Conservation (phyloP, 2,797 vertebrate species). For the Melanotaenia boesemani region DNA sequence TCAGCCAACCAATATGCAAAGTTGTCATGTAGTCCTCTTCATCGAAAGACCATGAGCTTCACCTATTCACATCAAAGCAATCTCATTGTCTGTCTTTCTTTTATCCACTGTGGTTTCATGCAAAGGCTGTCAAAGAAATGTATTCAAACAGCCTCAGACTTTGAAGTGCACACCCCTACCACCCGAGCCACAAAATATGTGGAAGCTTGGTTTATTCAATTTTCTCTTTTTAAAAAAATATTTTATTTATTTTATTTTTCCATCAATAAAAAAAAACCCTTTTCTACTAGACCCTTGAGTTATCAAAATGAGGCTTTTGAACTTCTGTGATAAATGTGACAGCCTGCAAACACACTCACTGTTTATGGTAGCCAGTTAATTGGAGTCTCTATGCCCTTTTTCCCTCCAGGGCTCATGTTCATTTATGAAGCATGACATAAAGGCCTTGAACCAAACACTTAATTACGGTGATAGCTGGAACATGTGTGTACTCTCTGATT, state of each 20-base stretch:
- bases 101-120: constrained; percentile 48
- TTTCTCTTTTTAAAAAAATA: constrained; percentile 17
- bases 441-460: background rate
- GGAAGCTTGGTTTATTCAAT: constrained; percentile 23
- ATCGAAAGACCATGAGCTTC: constrained; percentile 39
- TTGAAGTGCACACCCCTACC: constrained; percentile 53
- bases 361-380: background rate
- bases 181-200: constrained; percentile 3
- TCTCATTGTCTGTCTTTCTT: constrained; percentile 52
- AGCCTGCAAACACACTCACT: background rate
- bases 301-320: background rate
- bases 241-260: constrained; percentile 25
- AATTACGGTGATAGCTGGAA: background rate
- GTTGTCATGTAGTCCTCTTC: constrained; percentile 40
- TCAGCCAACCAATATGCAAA: constrained; percentile 52
- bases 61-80: constrained; percentile 68
- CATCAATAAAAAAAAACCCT: constrained; percentile 27
- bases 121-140: constrained; percentile 50
- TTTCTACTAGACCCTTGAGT: background rate
- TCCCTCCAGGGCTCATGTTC: background rate
- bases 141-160: constrained; percentile 49
- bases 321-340: constrained; percentile 13
- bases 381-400: background rate
- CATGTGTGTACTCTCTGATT: background rate
- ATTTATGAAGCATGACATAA: background rate